A percentile compares a stretch with the other conserved stretches of the same genome.
Conservation (phyloP, 2,797 vertebrate species). For the Xenopus petersii region DNA sequence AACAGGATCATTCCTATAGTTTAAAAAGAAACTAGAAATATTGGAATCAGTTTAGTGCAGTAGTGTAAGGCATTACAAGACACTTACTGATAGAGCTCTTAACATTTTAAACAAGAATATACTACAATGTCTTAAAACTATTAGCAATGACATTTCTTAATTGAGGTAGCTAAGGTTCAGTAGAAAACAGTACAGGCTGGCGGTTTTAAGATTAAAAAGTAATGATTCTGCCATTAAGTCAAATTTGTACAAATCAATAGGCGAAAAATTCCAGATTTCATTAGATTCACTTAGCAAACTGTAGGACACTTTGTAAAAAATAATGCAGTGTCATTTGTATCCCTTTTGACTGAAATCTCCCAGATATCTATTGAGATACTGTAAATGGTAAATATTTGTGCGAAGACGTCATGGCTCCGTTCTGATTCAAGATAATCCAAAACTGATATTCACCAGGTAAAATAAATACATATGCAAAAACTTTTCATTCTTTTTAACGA, state of each 20-base stretch:
- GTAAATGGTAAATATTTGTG: too few species aligned
- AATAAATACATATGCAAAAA: too few species aligned
- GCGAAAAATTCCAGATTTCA: conserved; percentile 57
- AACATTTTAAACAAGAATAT: conserved; percentile 38
- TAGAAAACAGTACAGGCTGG: conserved; percentile 55
- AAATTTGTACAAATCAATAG: conserved; percentile 55
- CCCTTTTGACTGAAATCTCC: not conserved
- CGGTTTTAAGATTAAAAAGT: conserved; percentile 65
- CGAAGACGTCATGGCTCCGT: too few species aligned
- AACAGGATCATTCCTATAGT: too few species aligned
- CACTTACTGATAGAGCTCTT: conserved; percentile 40
- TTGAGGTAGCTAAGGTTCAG: conserved; percentile 55
- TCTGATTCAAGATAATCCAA: too few species aligned
- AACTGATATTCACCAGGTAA: too few species aligned
- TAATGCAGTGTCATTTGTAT: conserved; percentile 35
- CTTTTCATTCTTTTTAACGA: too few species aligned
- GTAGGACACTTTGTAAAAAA: conserved; percentile 18
- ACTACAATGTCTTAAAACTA: conserved; percentile 57
- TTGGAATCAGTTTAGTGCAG: too few species aligned
- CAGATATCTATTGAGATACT: not conserved
- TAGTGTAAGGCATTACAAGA: not conserved
- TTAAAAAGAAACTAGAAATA: too few species aligned
- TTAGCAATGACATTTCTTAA: conserved; percentile 63
- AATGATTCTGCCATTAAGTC: conserved; percentile 51
- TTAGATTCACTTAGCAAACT: conserved; percentile 52